Evolutionary conservation across 1,140 invertebrate species (phyloP).

Genomic region (Conus ventricosus): DNA sequence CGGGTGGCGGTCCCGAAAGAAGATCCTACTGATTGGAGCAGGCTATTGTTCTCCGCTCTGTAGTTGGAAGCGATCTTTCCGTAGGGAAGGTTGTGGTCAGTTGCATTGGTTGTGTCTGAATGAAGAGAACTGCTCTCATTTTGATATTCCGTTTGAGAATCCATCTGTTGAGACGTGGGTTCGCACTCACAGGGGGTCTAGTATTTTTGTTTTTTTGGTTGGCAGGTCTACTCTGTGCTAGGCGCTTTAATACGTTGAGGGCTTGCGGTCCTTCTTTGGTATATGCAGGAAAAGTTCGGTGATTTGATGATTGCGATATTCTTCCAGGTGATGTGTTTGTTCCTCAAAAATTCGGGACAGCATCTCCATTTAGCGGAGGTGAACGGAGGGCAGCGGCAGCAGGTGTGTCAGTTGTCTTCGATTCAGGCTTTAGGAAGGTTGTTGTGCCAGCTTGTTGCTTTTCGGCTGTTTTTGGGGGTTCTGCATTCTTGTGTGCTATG

Average conservation of each 20-base stretch:
- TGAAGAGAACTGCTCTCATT: not conserved
- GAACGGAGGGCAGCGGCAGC: not conserved
- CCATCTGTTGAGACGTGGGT: slow-evolving; percentile 12
- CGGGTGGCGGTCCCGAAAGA: not conserved
- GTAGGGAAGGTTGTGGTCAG: not conserved
- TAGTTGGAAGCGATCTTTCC: not conserved
- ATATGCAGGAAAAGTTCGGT: not conserved
- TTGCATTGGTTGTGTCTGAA: not conserved
- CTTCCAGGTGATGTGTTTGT: not conserved
- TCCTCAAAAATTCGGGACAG: not conserved
- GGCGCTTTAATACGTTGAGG: not conserved
- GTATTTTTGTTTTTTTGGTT: too few relatives aligned
- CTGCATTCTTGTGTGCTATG: not conserved
- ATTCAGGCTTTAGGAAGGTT: not conserved
- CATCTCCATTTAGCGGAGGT: not conserved
- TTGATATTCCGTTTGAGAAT: not conserved
- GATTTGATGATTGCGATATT: not conserved
- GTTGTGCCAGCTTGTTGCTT: not conserved
- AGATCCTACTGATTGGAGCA: not conserved
- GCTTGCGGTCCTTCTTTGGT: not conserved
- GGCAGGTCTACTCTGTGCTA: not conserved
- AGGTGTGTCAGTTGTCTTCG: not conserved
- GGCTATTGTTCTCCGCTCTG: not conserved
- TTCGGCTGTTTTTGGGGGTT: not conserved
- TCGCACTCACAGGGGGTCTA: not conserved